Evolutionary conservation across 2,797 vertebrate genomes (phyloP), one percentile per base, ranked within the genome.

Genomic region (Varecia variegata): DNA sequence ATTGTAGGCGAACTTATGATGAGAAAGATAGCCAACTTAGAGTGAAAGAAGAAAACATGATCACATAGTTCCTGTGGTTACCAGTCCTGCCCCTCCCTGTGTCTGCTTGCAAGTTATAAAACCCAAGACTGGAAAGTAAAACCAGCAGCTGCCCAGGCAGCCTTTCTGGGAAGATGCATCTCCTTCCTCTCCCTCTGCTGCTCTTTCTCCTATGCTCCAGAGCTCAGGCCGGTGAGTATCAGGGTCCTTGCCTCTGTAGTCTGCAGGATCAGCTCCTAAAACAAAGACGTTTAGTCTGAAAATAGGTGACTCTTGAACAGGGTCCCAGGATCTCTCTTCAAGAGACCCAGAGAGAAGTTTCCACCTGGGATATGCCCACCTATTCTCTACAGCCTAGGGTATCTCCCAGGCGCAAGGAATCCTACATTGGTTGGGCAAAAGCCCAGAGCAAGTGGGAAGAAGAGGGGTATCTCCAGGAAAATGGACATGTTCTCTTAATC

Each of bases 151-250:
- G 40, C 73, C 40, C 0, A 38, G 47, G 81, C n/a, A 74, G 68
- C 52, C 45, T 93, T 45, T 38, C 81, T 30, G 82, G 40, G 38
- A 97, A 95, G 88, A 97, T 97, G 97, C 14, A 0, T n/a, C 21
- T 0, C 67, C 85, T 52, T 70, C 23, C 35, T 56, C 43, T 90
- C 30, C 2, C 21, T 7, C 74, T 96, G 58, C 54, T 91, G 30
- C 7, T 95, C 60, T 12, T 95, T 50, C 52, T 96, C 32, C 88
- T 97, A 0, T 67, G 47, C 4, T 47, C 54, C 65, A 38, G 56
- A 60, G 32, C 82, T 40, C 56, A 86, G 71, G 95, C 96, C 32
- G 94, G 94, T 97, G 54, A 97, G 97, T 97, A 18, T 9, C 0
- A 0, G 60, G 5, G 21, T 40, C 71, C 50, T 83, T 77, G 38